phyloP scores from a whole-genome alignment of 2,797 vertebrate species.

The Remorina albescens region DNA sequence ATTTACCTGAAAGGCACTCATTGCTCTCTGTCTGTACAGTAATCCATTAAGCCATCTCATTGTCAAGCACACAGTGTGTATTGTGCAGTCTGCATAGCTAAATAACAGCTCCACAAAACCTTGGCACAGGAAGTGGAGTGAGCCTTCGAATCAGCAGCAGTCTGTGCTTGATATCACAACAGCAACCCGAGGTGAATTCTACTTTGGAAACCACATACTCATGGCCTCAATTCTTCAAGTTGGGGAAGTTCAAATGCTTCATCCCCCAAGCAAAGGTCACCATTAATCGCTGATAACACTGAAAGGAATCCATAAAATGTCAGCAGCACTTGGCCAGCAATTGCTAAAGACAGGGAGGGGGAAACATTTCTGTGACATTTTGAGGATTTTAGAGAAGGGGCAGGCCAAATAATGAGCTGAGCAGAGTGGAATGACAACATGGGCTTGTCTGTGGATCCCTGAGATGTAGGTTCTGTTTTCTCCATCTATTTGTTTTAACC shows the following conservation, averaged over 20 bases:
- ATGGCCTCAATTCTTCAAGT: constrained; percentile 41
- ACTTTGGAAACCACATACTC: constrained; percentile 32
- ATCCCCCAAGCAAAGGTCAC: constrained; percentile 63
- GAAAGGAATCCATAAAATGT: constrained; percentile 70
- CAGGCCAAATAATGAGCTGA: constrained; percentile 45
- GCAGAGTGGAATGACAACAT: constrained; percentile 24
- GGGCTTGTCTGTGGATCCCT: constrained; percentile 4
- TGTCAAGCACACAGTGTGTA: constrained; percentile 24
- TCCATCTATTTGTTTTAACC: neutral
- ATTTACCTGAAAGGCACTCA: constrained; percentile 15
- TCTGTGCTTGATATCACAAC: constrained; percentile 14
- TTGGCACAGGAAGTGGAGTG: neutral
- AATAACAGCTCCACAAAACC: constrained; percentile 36
- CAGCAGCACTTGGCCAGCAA: constrained; percentile 58
- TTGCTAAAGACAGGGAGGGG: constrained; percentile 28
- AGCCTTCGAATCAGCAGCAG: neutral
- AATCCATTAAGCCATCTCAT: constrained; percentile 49
- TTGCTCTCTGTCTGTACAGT: constrained; percentile 24
- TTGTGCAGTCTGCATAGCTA: constrained; percentile 23
- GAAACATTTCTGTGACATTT: constrained; percentile 69
- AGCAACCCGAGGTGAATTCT: neutral
- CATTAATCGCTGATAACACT: constrained; percentile 60
- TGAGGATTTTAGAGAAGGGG: constrained; percentile 34
- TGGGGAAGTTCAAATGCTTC: constrained; percentile 45
- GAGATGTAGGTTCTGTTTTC: constrained; percentile 5